Evolutionary conservation across 2,888 invertebrate genomes (phyloP), one percentile per base, ranked within the genome.

Genomic region (Cabera pusaria): DNA sequence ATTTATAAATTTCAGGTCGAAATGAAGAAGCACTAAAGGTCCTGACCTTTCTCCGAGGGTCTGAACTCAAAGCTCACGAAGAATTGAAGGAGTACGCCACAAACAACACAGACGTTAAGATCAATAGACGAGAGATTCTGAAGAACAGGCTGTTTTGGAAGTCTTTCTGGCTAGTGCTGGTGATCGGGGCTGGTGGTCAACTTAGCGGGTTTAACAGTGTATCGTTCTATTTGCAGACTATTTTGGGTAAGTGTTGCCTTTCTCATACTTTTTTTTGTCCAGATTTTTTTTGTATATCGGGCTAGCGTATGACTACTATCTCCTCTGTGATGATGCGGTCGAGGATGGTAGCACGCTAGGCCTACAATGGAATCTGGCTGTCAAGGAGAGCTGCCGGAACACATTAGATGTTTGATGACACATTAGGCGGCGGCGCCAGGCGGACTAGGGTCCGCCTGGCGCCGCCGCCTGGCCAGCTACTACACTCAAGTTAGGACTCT

Each of bases 151-250:
- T 44, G 1, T 70, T 73, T 9, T 12, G 59, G 17, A 72, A 69
- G 37, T 60, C 67, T 0, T 37, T 76, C 0, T 26, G 29, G 0
- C 50, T 70, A 0, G 60, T 61, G 0, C 1, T 49, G 10, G 27
- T 44, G 1, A 6, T 54, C 5, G 9, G 32, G 0, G 19, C 24
- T 2, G 39, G 45, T 0, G 2, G 47, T 0, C 76, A 77, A 7
- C 27, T 76, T 0, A 50, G 59, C 0, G 80, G 82, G 0, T 79
- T 63, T 19, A 80, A 78, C 20, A 70, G 67, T 0, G 65, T 83
- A 0, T 47, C 65, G 0, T 74, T 70, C 45, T 83, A 82, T 31
- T 47, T 81, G 1, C 81, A 81, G 54, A 72, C 78, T 0, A 62
- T 83, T 12, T 45, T 83, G 33, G 37, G 37, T 20, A 23, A 27